Percentiles rank a stretch among this genome's conserved stretches.
Evolutionary conservation across 2,113 vertebrate genomes (phyloP).

Genomic region (Pachycephala philippinensis): DNA sequence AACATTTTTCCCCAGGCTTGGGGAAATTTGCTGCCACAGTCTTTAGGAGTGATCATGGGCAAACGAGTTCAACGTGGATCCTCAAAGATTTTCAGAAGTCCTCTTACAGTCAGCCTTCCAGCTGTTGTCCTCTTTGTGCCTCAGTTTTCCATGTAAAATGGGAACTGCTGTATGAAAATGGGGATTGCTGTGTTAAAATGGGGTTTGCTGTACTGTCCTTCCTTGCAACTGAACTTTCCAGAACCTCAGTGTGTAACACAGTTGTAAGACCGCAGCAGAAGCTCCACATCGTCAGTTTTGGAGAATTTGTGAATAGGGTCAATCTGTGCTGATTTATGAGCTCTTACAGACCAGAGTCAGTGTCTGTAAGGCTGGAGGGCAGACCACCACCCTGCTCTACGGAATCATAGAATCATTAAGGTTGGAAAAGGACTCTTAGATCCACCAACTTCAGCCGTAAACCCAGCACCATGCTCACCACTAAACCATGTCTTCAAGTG

Average conservation of each 20-base stretch:
- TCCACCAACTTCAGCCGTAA: neutral
- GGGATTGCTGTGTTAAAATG: neutral
- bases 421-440: neutral
- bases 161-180: neutral
- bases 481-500: neutral
- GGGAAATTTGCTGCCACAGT: neutral
- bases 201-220: neutral
- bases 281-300: fast-evolving
- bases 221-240: neutral
- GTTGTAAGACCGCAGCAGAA: neutral
- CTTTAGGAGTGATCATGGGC: neutral
- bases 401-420: too few species aligned
- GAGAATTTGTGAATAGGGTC: neutral
- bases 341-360: neutral
- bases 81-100: neutral
- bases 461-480: neutral
- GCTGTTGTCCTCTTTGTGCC: neutral
- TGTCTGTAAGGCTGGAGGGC: neutral
- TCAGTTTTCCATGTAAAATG: neutral
- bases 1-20: neutral
- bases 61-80: neutral
- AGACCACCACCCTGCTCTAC: neutral
- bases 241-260: fast-evolving
- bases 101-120: neutral
- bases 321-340: neutral